Evolutionary conservation across 1,140 invertebrate genomes (phyloP).

Genomic region (Venustaconcha ellipsiformis): DNA sequence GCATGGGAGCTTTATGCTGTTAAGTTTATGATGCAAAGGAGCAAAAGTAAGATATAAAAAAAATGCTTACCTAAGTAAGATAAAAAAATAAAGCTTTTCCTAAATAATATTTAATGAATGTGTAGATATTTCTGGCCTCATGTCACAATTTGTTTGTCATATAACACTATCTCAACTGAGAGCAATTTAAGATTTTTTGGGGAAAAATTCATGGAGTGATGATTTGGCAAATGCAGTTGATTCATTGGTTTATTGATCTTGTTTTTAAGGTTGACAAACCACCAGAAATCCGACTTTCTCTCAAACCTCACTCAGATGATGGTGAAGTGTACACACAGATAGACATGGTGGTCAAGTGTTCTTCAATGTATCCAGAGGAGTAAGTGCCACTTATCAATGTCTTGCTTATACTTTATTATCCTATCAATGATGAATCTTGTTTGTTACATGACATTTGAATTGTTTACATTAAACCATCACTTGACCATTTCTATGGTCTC

Average conservation of each 20-base stretch:
- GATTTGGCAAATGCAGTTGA: conserved; percentile 5
- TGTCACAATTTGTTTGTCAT: background rate
- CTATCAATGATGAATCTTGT: too few species aligned
- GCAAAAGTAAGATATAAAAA: too few species aligned
- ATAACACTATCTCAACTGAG: background rate
- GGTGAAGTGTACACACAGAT: conserved; percentile 75
- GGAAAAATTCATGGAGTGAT: background rate
- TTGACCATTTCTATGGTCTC: too few species aligned
- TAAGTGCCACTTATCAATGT: conserved; percentile 66
- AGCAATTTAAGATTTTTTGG: background rate
- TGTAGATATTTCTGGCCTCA: background rate
- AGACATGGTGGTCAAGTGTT: conserved; percentile 78
- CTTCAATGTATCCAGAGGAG: conserved; percentile 79
- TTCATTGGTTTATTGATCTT: conserved; percentile 1
- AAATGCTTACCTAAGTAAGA: too few species aligned
- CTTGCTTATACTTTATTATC: too few species aligned
- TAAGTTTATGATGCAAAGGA: too few species aligned
- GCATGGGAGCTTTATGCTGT: too few species aligned
- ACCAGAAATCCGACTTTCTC: conserved; percentile 76
- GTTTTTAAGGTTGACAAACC: conserved; percentile 73
- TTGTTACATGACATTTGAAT: too few species aligned
- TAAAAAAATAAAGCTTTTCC: too few species aligned
- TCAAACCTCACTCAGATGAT: conserved; percentile 78
- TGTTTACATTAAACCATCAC: too few species aligned
- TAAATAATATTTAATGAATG: background rate